Percentiles rank a stretch among this genome's conserved stretches.
Evolutionary conservation across 2,888 invertebrate species (phyloP).

Genomic region (Entomobrya proxima): DNA sequence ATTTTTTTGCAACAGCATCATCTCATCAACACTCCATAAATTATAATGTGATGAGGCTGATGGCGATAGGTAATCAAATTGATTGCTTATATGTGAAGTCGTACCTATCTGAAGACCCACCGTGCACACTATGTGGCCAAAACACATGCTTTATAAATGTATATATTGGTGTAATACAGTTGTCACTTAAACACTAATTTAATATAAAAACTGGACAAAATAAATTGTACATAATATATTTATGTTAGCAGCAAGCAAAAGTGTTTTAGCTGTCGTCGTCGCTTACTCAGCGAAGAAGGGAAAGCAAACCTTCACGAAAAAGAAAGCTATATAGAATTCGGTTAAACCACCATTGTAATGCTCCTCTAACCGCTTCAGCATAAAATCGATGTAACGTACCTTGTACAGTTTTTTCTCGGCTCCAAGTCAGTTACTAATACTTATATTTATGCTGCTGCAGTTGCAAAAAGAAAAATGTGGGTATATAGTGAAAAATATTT

Average conservation of each 20-base stretch:
- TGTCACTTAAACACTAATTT: conserved; percentile 29
- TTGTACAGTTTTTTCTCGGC: conserved; percentile 4
- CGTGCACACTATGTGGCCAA: background rate
- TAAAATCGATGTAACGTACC: conserved; percentile 36
- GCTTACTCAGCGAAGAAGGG: background rate
- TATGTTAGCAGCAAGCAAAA: background rate
- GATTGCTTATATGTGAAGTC: background rate
- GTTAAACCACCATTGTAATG: background rate
- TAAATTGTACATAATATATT: conserved; percentile 1
- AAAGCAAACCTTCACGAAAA: background rate
- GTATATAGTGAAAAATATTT: conserved; percentile 37
- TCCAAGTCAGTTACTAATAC: conserved; percentile 13
- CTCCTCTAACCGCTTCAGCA: background rate
- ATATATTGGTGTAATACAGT: background rate
- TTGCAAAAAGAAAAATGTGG: conserved; percentile 13
- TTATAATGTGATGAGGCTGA: background rate
- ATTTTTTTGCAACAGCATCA: conserved; percentile 19
- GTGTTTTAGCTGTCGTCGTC: conserved; percentile 15
- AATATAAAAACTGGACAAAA: conserved; percentile 13
- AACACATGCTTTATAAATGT: conserved; percentile 4
- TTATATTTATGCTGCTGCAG: background rate
- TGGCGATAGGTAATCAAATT: background rate
- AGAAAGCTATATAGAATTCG: conserved; percentile 35
- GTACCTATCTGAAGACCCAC: background rate
- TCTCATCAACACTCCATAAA: conserved; percentile 29